Evolutionary conservation across 1,140 invertebrate species (phyloP), one percentile per base, ranked within the genome.

Genomic region (Drosophila sulfurigaster): DNA sequence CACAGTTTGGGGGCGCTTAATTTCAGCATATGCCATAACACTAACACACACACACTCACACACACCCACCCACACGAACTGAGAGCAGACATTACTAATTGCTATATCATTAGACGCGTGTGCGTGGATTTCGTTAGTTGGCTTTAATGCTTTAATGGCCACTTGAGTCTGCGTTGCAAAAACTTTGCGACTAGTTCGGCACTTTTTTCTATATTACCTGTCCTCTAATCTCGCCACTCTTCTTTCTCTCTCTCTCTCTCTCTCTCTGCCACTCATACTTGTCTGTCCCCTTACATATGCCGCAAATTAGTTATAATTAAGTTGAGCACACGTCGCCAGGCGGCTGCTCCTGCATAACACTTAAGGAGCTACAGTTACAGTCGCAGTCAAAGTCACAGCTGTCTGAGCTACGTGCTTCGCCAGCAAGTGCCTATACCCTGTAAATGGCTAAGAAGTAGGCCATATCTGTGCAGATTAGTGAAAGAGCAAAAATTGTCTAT

Each of bases 241-340:
- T 11, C 35, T 15, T 45, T 58, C 46, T 32, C 5, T 13, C 15
- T 46, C 43, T 16, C 16, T 43, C 48, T 15, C 16, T 52, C 13
- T 57, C 7, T 30, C 35, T 25, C 20, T n/a, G n/a, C 28, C 16
- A 25, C 3, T 25, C 52, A 54, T 32, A 58, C 35, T 3, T 38
- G 54, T 43, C 25, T 58, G 48, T 13, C 46, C 45, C 45, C 49
- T 38, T 52, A 75, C 82, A 83, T 89, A 89, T 89, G 83, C 83
- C 81, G 56, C 83, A 83, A 88, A 88, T 88, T 88, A 89, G 83
- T 88, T 88, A 88, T 88, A 88, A 88, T 88, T 88, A 89, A 88
- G 85, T 88, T 80, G 78, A 80, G 83, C 83, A 82, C 82, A 85
- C 75, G 79, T 79, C 75, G 71, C 62, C 68, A 64, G 49, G 56